Conservation (phyloP, 2,888 invertebrate genomes). For the Scelioninae gen. 2 region DNA sequence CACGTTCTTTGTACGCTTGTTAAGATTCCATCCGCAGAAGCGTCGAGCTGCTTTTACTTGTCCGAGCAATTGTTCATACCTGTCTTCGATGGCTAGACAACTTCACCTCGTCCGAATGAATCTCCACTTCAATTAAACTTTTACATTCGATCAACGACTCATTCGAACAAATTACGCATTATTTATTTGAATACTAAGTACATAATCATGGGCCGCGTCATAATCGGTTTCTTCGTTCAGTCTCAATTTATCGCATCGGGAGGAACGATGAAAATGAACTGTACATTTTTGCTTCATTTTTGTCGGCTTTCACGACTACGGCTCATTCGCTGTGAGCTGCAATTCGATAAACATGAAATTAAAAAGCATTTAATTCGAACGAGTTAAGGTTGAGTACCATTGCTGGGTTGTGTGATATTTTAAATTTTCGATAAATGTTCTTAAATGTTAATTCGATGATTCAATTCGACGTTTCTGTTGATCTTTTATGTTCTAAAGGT, state of each 20-base stretch:
- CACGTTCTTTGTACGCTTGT: conserved; percentile 58
- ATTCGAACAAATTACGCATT: conserved; percentile 43
- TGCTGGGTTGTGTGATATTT: too few relatives aligned
- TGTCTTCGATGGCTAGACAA: conserved; percentile 52
- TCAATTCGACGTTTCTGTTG: too few relatives aligned
- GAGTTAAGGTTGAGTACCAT: too few relatives aligned
- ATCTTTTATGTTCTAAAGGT: too few relatives aligned
- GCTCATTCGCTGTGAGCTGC: too few relatives aligned
- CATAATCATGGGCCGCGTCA: conserved; percentile 1
- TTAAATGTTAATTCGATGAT: too few relatives aligned
- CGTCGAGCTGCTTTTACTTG: conserved; percentile 52
- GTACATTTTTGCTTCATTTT: too few relatives aligned
- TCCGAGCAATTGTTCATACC: conserved; percentile 58
- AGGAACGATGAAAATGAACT: too few relatives aligned
- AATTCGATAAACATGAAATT: too few relatives aligned
- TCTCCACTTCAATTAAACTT: conserved; percentile 47
- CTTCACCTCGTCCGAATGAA: conserved; percentile 48
- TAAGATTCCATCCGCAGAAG: conserved; percentile 58
- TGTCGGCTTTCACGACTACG: too few relatives aligned
- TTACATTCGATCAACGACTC: conserved; percentile 39
- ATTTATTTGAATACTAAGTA: conserved; percentile 18
- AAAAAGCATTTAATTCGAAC: too few relatives aligned
- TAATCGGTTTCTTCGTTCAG: background rate
- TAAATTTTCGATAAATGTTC: too few relatives aligned
- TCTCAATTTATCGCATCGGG: background rate